Evolutionary conservation across 1,140 invertebrate genomes (phyloP), one percentile per base, ranked within the genome.

Genomic region (Drosophila repleta): DNA sequence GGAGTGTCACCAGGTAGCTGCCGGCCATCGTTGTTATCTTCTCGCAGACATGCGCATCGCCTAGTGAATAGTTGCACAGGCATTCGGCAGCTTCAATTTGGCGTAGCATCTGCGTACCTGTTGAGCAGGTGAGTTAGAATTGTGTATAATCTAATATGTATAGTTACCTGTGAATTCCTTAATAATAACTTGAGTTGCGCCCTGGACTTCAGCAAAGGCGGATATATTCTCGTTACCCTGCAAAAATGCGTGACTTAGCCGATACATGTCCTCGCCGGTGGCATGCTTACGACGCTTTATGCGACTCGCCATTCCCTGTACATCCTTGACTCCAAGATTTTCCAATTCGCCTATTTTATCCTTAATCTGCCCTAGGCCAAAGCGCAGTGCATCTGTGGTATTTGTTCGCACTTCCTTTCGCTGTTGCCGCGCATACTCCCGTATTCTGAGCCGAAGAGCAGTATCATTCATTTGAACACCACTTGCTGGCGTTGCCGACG

Each of bases 241-340:
- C 5, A 90, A 37, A 29, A 91, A 91, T 0, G 90, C 91, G 37
- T 90, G 66, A 45, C 75, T 71, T 32, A 91, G 46, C 10, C 84
- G 76, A 48, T 79, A 88, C 57, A 91, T 62, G 11, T 91, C 90
- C 35, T 90, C 79, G 8, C 46, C n/a, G 0, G 72, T 76, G 15
- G 91, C 91, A 69, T 90, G 90, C 35, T 91, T 91, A 0, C 88
- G 82, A 0, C 91, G 61, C 46, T 90, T 91, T 7, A 91, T 91
- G 6, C 90, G 73, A 5, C 15, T 46, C 0, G 76, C 73, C 55
- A 91, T 45, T 5, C 87, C 90, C 1, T 49, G 20, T 0, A 91
- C 79, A 74, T 91, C 90, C 10, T 90, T 87, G n/a, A 60, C 63
- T 1, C 68, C 65, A 7, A 91, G 20, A 26, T 79, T 71, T 18